A percentile compares a stretch with the other conserved stretches of the same genome.
Conservation (phyloP, 2,888 invertebrate species). For the Bedellia somnulentella region DNA sequence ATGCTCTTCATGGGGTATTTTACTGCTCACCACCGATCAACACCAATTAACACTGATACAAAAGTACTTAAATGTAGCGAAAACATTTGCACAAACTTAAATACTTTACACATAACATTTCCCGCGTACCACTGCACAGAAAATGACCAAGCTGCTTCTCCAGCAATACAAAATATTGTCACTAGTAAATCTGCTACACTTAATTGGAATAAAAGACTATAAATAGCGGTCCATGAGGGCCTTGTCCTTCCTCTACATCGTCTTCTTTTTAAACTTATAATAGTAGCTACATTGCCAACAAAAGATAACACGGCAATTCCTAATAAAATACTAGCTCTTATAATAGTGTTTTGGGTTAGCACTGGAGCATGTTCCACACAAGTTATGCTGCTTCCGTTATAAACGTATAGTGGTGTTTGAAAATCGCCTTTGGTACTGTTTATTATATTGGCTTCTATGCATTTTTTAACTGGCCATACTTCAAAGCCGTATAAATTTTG, state of each 20-base stretch:
- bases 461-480: conserved; percentile 37
- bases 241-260: conserved; percentile 56
- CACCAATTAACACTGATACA: conserved; percentile 77
- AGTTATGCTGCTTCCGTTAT: conserved; percentile 31
- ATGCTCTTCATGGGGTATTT: conserved; percentile 76
- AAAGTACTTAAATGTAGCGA: conserved; percentile 82
- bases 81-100: conserved; percentile 82
- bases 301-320: conserved; percentile 74
- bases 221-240: conserved; percentile 71
- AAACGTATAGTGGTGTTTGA: conserved; percentile 18
- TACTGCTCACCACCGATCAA: conserved; percentile 80
- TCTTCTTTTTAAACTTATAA: conserved; percentile 72
- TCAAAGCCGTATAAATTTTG: conserved; percentile 20
- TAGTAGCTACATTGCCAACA: conserved; percentile 74
- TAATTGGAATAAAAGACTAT: conserved; percentile 78
- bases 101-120: conserved; percentile 74
- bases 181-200: conserved; percentile 81
- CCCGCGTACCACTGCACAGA: conserved; percentile 82
- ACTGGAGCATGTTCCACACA: conserved; percentile 70
- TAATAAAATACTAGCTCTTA: conserved; percentile 68
- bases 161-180: conserved; percentile 77
- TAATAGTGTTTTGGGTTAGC: conserved; percentile 63
- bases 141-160: conserved; percentile 80
- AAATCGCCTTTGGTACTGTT: conserved; percentile 26
- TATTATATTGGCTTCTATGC: conserved; percentile 22